Evolutionary conservation across 1,140 invertebrate genomes (phyloP), one percentile per base, ranked within the genome.

Genomic region (Caerostris darwini): DNA sequence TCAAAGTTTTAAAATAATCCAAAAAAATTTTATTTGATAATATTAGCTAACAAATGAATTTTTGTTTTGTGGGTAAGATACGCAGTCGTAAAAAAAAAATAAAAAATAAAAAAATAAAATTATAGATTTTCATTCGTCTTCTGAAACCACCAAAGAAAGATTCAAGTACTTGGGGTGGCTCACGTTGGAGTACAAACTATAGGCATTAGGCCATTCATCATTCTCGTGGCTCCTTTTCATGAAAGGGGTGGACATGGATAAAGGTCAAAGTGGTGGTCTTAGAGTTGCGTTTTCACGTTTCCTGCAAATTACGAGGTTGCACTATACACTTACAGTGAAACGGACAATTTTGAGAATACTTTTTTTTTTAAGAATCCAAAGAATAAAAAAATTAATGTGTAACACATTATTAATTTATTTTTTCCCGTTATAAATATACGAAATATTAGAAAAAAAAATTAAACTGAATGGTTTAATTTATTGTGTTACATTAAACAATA

Each of bases 121-220:
- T 50, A 7, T 7, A 12, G 19, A 77, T 34, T 8, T 12, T 3
- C 19, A 7, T 50, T 77, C 19, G 2, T 50, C 6, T 77, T 34
- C 34, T 77, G 19, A 77, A 77, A 19, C 3, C 69, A 53, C 34
- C 19, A 34, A 14, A 34, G 8, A 8, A 34, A 53, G 69, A 50
- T 3, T 34, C 3, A 77, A 34, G 19, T 77, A 10, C 19, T 10
- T 19, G 19, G 19, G 7, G 7, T 64, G 61, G 4, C 61, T 64
- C 10, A 34, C 7, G 69, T 34, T 34, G 34, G 69, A 77, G 69
- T 7, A n/a, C 14, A 82, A 81, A 82, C 19, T n/a, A 77, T 82
- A 82, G n/a, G 14, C 89, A 91, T 91, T 91, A 91, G 12, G 89
- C 82, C 89, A 91, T 91, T 91, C 69, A 91, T 91, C 89, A 91